phyloP scores from a whole-genome alignment of 2,113 vertebrate species.

The Dromaius novaehollandiae region DNA sequence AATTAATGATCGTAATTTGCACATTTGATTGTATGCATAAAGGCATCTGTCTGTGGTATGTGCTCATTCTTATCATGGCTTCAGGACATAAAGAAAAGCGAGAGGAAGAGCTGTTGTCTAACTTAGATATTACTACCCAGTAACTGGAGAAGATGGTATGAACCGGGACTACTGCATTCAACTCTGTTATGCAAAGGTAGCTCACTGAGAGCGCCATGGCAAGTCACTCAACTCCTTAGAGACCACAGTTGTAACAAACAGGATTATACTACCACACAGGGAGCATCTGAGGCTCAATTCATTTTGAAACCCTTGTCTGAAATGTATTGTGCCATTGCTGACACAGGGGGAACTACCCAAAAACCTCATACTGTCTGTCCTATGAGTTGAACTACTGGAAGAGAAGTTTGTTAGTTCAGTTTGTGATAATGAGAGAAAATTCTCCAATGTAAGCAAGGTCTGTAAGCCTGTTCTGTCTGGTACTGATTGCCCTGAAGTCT shows the following conservation, averaged over 20 bases:
- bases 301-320: not conserved
- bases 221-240: not conserved
- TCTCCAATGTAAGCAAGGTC: not conserved
- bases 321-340: not conserved
- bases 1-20: not conserved
- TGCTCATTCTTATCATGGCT: not conserved
- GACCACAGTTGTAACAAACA: not conserved
- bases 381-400: not conserved
- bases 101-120: not conserved
- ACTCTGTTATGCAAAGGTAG: not conserved
- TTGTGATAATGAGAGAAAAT: not conserved
- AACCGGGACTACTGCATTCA: not conserved
- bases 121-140: not conserved
- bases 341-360: not conserved
- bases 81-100: not conserved
- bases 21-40: not conserved
- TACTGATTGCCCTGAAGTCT: not conserved
- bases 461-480: not conserved
- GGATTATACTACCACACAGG: not conserved
- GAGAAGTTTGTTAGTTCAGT: too few species aligned
- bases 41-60: too few species aligned
- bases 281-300: not conserved
- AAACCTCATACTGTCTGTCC: not conserved
- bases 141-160: not conserved
- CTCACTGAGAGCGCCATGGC: not conserved